A percentile compares a stretch with the other conserved stretches of the same genome.
These are phyloP conservation scores for Drosophila subsilvestris DNA, from an alignment of 2,888 invertebrate species.

Conservation along the genomic window DNA sequence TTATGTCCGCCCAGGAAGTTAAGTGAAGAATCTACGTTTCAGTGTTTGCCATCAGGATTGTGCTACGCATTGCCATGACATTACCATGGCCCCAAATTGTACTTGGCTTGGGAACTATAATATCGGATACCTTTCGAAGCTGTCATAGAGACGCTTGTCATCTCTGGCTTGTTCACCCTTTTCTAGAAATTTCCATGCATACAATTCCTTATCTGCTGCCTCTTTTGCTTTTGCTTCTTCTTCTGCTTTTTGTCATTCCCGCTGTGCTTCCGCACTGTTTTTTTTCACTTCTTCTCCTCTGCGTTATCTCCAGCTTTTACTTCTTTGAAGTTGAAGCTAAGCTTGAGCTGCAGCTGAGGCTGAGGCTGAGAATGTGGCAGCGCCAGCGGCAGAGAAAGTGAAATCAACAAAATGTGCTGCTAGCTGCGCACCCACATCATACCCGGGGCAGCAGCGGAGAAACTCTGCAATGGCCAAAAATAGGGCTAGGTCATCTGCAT, in stretches of 20 bases:
- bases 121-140: too few relatives aligned
- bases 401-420: conserved; percentile 8
- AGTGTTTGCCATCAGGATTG: too few relatives aligned
- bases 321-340: not conserved
- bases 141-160: too few relatives aligned
- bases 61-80: too few relatives aligned
- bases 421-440: conserved; percentile 20
- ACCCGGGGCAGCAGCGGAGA: conserved; percentile 21
- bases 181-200: too few relatives aligned
- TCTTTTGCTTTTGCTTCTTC: not conserved
- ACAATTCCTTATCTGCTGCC: not conserved
- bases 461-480: conserved; percentile 53
- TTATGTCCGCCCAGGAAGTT: too few relatives aligned
- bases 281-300: not conserved
- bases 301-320: not conserved
- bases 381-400: not conserved
- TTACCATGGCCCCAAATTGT: too few relatives aligned
- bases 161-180: too few relatives aligned
- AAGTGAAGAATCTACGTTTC: too few relatives aligned
- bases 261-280: too few relatives aligned
- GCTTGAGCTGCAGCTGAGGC: not conserved
- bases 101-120: too few relatives aligned
- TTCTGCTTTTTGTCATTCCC: not conserved
- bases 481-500: conserved; percentile 77
- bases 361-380: not conserved